A percentile compares a stretch with the other conserved stretches of the same genome.
Conservation (phyloP, 2,797 vertebrate genomes). For the Potorous gilbertii region DNA sequence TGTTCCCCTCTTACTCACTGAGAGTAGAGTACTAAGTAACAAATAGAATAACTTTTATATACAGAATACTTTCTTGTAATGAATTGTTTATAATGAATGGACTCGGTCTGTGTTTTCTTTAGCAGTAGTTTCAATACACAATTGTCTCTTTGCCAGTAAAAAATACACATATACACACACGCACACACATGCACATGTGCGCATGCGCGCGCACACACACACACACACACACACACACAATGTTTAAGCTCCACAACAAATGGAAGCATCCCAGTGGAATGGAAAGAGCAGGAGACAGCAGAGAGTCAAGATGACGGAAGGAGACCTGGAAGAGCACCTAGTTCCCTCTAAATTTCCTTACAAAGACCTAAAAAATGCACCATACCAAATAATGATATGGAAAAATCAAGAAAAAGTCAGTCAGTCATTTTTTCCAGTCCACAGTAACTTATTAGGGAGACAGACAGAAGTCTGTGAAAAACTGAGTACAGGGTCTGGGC, state of each 20-base stretch:
- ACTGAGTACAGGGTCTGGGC: background rate
- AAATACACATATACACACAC: too few species aligned
- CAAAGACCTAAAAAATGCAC: background rate
- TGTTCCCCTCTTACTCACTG: background rate
- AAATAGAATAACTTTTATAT: background rate
- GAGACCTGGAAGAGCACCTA: background rate
- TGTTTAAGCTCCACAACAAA: background rate
- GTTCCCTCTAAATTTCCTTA: background rate
- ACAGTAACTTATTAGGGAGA: background rate
- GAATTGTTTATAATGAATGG: background rate
- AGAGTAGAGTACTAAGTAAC: background rate
- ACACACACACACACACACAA: background rate
- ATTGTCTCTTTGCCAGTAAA: background rate
- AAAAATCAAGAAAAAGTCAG: background rate
- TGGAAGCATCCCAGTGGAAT: background rate
- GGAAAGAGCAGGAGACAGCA: background rate
- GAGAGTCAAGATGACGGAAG: background rate
- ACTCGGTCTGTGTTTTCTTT: background rate
- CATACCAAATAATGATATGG: background rate
- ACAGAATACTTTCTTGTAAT: background rate
- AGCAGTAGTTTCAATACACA: background rate
- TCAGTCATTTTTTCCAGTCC: background rate
- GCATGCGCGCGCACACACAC: too few species aligned
- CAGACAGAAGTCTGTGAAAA: background rate
- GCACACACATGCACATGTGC: too few species aligned